phyloP scores from a whole-genome alignment of 2,113 vertebrate genomes.

The Copsychus sechellarum region DNA sequence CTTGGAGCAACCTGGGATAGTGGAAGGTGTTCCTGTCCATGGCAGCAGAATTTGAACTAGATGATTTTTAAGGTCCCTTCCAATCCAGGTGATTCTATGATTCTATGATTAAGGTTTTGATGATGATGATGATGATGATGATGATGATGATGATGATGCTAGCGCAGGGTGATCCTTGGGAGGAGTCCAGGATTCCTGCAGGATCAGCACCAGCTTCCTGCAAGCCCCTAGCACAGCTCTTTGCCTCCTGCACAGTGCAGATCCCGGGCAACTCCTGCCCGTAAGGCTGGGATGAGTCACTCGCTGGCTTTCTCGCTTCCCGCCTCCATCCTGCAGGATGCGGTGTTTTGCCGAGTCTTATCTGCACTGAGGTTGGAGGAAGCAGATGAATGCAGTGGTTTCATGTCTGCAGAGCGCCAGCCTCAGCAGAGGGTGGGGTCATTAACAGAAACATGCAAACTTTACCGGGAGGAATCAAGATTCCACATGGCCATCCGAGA shows the following conservation, averaged over 20 bases:
- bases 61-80: neutral
- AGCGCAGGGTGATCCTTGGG: neutral
- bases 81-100: neutral
- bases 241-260: neutral
- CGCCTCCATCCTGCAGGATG: constrained; percentile 55
- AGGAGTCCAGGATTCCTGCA: neutral
- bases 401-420: neutral
- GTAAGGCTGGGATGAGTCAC: constrained; percentile 51
- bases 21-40: neutral
- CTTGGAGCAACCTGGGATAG: neutral
- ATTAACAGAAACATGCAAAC: neutral
- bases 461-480: neutral
- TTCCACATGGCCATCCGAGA: rapidly evolving
- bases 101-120: neutral
- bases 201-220: neutral
- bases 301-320: constrained; percentile 35
- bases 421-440: neutral
- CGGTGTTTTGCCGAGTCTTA: neutral
- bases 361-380: constrained; percentile 25
- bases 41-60: neutral
- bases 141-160: neutral
- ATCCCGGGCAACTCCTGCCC: neutral
- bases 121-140: neutral
- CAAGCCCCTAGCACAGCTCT: neutral
- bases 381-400: constrained; percentile 58